Conservation (phyloP, 2,888 invertebrate species). For the Ochropacha duplaris region DNA sequence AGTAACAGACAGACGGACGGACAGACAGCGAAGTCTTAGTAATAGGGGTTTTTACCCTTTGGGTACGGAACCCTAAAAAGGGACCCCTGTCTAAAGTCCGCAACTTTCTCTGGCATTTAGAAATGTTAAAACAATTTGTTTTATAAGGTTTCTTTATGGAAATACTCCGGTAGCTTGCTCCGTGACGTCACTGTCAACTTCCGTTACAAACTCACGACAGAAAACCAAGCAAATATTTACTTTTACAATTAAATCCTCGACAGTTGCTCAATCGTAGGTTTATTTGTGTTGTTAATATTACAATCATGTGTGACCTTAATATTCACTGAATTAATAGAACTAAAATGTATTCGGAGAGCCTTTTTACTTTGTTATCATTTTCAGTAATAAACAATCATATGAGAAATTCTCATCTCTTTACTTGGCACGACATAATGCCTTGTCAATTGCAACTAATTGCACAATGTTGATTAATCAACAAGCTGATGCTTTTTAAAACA, state of each 20-base stretch:
- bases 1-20: no score
- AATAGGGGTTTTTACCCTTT: no score
- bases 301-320: background rate
- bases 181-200: conserved; percentile 34
- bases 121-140: conserved; percentile 58
- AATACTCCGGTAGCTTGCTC: conserved; percentile 26
- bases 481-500: no score
- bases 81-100: conserved; percentile 14
- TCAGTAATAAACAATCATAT: no score
- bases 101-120: conserved; percentile 41
- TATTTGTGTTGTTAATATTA: background rate
- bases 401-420: no score
- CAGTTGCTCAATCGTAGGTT: conserved; percentile 17
- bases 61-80: no score
- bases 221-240: conserved; percentile 43
- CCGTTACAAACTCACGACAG: conserved; percentile 40
- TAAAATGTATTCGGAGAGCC: background rate
- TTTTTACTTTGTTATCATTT: no score
- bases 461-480: no score
- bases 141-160: conserved; percentile 50
- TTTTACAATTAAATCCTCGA: conserved; percentile 28
- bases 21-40: no score
- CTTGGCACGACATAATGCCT: no score
- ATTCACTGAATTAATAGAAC: background rate
- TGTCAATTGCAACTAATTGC: no score